Percentiles rank a stretch among this genome's conserved stretches.
Evolutionary conservation across 2,888 invertebrate genomes (phyloP).

Genomic region (Odontothrips loti): DNA sequence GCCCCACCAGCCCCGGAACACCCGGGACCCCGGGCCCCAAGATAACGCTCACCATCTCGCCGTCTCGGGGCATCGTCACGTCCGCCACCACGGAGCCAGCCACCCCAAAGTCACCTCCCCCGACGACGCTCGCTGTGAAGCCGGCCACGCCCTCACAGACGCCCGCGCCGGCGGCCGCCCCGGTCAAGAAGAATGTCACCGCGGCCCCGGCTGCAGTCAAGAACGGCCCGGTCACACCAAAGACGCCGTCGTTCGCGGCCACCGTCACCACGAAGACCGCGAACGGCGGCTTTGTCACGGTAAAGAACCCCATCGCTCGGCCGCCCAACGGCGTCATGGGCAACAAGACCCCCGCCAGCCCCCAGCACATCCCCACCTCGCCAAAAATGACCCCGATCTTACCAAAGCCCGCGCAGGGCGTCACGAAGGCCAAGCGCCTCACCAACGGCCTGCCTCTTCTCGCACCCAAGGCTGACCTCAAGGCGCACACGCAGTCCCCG

Average conservation of each 20-base stretch:
- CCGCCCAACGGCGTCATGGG: constrained; percentile 29
- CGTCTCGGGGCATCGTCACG: constrained; percentile 34
- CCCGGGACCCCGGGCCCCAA: constrained; percentile 32
- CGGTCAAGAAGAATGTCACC: not conserved
- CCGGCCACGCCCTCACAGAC: not conserved
- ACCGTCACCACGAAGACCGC: constrained; percentile 8
- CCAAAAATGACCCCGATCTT: not conserved
- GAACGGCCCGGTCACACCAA: not conserved
- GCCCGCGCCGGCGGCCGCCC: not conserved
- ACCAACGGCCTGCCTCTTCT: constrained; percentile 28
- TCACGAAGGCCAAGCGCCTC: constrained; percentile 29
- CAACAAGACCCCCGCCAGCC: constrained; percentile 31
- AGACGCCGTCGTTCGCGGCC: not conserved
- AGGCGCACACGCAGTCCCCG: constrained; percentile 28
- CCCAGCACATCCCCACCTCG: constrained; percentile 23
- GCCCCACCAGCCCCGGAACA: constrained; percentile 27
- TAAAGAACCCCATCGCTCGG: not conserved
- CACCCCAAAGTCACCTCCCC: constrained; percentile 18
- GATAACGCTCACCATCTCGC: constrained; percentile 36
- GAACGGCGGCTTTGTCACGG: constrained; percentile 5
- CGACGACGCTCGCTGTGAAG: not conserved
- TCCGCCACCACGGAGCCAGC: constrained; percentile 28
- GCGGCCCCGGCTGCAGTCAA: not conserved
- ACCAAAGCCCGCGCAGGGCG: not conserved
- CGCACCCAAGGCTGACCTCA: constrained; percentile 26